phyloP scores from a whole-genome alignment of 2,797 vertebrate genomes.

The Poeciliopsis turneri region DNA sequence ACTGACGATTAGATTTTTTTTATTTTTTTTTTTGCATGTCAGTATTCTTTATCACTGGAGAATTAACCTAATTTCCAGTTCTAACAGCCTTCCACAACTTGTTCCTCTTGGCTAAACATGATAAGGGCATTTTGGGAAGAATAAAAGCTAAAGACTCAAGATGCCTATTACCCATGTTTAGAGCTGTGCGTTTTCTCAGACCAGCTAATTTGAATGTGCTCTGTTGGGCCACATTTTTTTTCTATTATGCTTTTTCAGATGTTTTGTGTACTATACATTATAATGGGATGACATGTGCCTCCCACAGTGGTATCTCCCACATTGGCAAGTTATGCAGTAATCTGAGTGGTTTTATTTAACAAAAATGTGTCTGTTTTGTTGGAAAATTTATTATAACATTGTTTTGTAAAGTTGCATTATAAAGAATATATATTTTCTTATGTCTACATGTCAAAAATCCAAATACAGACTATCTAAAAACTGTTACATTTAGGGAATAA shows the following conservation, averaged over 20 bases:
- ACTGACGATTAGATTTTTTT: neutral
- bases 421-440: neutral
- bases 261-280: neutral
- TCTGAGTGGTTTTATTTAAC: neutral
- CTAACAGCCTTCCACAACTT: neutral
- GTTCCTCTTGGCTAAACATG: neutral
- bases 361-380: neutral
- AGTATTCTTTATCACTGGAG: neutral
- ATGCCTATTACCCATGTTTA: neutral
- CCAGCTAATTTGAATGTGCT: neutral
- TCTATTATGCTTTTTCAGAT: too few species aligned
- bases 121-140: neutral
- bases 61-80: neutral
- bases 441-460: neutral
- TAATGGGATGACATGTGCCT: neutral
- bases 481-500: neutral
- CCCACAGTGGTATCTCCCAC: neutral
- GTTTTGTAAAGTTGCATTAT: neutral
- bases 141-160: neutral
- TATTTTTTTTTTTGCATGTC: neutral
- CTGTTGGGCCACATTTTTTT: neutral
- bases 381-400: neutral
- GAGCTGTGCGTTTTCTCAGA: neutral
- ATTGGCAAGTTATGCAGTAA: neutral
- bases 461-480: neutral